Percentiles rank a stretch among this genome's conserved stretches.
These are phyloP conservation scores for Drosophila ustulata DNA, from an alignment of 2,888 invertebrate genomes.

Conservation along the genomic window DNA sequence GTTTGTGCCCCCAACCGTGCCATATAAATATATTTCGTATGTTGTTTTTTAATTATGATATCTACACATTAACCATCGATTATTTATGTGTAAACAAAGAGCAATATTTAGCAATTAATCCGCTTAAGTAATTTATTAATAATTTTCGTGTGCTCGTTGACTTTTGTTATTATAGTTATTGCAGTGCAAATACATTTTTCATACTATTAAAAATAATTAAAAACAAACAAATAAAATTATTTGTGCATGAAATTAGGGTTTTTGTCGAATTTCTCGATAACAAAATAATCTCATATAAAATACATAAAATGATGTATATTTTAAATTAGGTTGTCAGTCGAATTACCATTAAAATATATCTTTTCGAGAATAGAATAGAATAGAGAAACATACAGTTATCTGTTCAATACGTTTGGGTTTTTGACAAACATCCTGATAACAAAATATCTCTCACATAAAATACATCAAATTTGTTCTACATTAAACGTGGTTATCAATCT, in stretches of 20 bases:
- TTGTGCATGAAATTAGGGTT: not conserved
- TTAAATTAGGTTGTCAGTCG: too few relatives aligned
- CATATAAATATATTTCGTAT: slow-evolving; percentile 1
- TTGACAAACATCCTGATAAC: too few relatives aligned
- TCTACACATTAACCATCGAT: slow-evolving; percentile 2
- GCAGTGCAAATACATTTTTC: not conserved
- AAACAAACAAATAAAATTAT: not conserved
- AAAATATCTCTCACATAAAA: too few relatives aligned
- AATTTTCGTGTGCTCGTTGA: not conserved
- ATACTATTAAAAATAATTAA: not conserved
- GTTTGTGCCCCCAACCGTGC: not conserved
- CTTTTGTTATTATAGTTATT: not conserved
- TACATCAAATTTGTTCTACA: too few relatives aligned
- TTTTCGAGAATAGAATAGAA: too few relatives aligned
- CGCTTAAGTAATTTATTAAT: not conserved
- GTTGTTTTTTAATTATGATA: slow-evolving; percentile 7
- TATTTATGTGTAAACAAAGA: slow-evolving; percentile 7
- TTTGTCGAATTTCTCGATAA: too few relatives aligned
- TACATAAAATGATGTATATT: too few relatives aligned
- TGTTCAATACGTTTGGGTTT: too few relatives aligned
- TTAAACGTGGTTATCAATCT: too few relatives aligned
- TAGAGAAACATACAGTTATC: too few relatives aligned
- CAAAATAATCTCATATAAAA: too few relatives aligned
- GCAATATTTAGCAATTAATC: slow-evolving; percentile 12
- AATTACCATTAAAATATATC: too few relatives aligned